Evolutionary conservation across 2,797 vertebrate species (phyloP), one percentile per base, ranked within the genome.

Genomic region (Hipposideros larvatus): DNA sequence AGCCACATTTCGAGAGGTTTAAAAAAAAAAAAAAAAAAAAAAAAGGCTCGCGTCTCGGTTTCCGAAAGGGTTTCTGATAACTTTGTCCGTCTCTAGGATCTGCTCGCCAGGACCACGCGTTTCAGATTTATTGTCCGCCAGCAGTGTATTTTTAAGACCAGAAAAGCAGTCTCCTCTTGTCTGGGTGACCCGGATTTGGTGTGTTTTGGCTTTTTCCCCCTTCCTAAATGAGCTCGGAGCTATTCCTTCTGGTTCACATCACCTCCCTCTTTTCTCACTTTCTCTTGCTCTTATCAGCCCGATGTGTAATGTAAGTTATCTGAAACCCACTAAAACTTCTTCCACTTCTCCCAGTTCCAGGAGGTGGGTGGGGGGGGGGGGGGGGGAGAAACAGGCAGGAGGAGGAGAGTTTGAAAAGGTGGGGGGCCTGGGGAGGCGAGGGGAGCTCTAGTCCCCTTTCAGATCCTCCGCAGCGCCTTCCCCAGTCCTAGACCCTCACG

Each of bases 221-320:
- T 90, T 89, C 55, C 96, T 98, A 96, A 93, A 91, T 4, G 95
- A 94, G 95, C 96, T 94, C 53, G 53, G 90, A 93, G 92, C 96
- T 95, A 80, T 34, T 96, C 97, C 96, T 97, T 93, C 97, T 91
- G 90, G 92, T 79, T 97, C 92, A 94, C 96, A 96, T 97, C 98
- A 88, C 98, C 98, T 96, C 98, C 98, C 97, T 98, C 96, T 97
- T 96, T 97, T 97, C 98, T 98, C 98, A 97, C 98, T 98, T 98
- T 98, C 97, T 94, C 94, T 95, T n/a, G 96, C 96, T 97, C 98
- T 98, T 98, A 98, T 97, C 98, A 98, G 97, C 94, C 95, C 95
- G 97, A 95, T 68, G 97, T 85, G 98, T 95, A 93, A 97, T 95
- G 97, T 97, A 98, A 98, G 98, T 98, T 98, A 97, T 91, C 97